Base-by-base conservation (phyloP, 2,113 vertebrate genomes). In the Toxostoma redivivum region DNA sequence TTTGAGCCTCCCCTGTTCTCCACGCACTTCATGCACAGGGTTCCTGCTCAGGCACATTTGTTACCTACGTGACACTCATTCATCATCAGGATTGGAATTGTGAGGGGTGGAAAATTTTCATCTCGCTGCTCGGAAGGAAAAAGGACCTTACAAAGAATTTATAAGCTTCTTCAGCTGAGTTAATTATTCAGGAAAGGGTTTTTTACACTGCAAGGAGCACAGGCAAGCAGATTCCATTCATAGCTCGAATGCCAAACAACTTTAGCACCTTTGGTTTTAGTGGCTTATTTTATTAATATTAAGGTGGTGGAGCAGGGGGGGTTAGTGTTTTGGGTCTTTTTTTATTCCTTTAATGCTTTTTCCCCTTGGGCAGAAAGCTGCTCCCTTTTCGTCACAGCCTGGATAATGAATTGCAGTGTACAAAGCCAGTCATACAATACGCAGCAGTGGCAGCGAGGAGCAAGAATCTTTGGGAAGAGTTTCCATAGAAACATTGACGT, bases 401-500 rank as follows among this genome's bases (percentile, higher is more conserved):
- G 56, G 81, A 81, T 97, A 97, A 98, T 96, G 97, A 98, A 97
- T 97, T 97, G 96, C 97, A 97, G 97, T 95, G 97, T 96, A 97
- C 97, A 98, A 98, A 98, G 98, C 97, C 92, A 96, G 96, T 98
- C 97, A 97, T 96, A 98, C 96, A 97, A 97, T 97, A 97, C 94
- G 96, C 97, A 97, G 97, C 97, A 94, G 97, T 86, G 84, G 96
- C 98, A 83, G 96, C 73, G 47, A 81, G 12, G 80, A 94, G 96
- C 87, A 89, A 96, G 94, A 98, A 98, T 98, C 98, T 98, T 98
- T 98, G 98, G 98, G 97, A 98, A 98, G 98, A 94, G 99, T 99
- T 98, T 98, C 98, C 98, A 99, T 99, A 98, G 98, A 98, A 98
- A 99, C 97, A 91, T 86, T 99, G 98, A 99, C 98, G 98, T 99